Base-by-base conservation (phyloP, 2,888 invertebrate species). In the Agapostemon virescens region DNA sequence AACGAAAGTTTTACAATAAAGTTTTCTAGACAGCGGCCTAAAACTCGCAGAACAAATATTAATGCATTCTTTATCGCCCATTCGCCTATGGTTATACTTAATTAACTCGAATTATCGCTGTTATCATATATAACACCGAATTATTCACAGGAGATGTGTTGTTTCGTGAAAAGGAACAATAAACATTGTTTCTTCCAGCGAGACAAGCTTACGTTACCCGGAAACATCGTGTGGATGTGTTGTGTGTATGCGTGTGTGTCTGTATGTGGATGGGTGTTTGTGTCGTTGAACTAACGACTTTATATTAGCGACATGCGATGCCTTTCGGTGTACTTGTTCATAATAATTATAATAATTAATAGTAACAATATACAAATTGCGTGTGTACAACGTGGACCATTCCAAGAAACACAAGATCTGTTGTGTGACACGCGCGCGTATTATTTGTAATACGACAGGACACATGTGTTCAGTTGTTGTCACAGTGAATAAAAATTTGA, bases 401-500 rank as follows among this genome's bases (percentile, higher is more conserved):
- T 42, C 13, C 6, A 55, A 13, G 40, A 26, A 70, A 30, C 58
- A 67, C 55, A 52, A 67, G 42, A 33, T 45, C n/a, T n/a, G 63
- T 36, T 20, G 36, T n/a, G n/a, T 11, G 36, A 36, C 63, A 63
- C n/a, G 63, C 36, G 63, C 36, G 6, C 15, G 55, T 55, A 26
- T 26, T 26, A 26, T 26, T 55, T 30, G 17, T 70, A 33, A 81
- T 30, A 61, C 63, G 69, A 71, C 9, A 68, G 49, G n/a, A 55
- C 17, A 49, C 68, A 63, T 69, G 72, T 75, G 72, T 75, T 36
- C 64, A 69, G 3, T 30, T 52, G 55, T 33, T 61, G 58, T 30
- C 69, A 49, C 40, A 49, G 49, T 81, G 30, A 49, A 49, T 78
- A 64, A 68, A n/a, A 85, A 49, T 76, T 55, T 26, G 26, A 86